Evolutionary conservation across 2,113 vertebrate species (phyloP), one percentile per base, ranked within the genome.

Genomic region (Gavia stellata): DNA sequence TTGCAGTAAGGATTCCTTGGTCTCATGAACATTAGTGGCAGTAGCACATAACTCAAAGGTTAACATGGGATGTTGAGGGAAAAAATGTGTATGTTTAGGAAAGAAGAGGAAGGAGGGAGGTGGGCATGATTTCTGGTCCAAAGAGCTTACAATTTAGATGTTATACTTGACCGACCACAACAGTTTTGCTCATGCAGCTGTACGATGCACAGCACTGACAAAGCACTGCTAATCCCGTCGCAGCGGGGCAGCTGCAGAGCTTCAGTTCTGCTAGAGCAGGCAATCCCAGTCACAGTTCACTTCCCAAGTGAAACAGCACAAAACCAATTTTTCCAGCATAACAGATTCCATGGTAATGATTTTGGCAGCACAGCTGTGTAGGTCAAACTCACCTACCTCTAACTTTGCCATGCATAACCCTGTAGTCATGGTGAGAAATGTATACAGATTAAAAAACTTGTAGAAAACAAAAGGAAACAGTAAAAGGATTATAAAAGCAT

Each of bases 141-240:
- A 44, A 88, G 40, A 81, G 13, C 12, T 70, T 40, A 62, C 15
- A 50, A 70, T 61, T 68, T 70, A 55, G 65, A 55, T 4, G 2
- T 62, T n/a, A 17, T 4, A 15, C 17, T 9, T n/a, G 23, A 87
- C 8, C 15, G 24, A 33, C 17, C 15, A 3, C 6, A 85, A 18
- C 0, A 0, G 26, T 26, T 82, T 59, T 2, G 2, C n/a, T 79
- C 11, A 8, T 7, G 29, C 62, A 90, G 49, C 40, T 45, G 52
- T 12, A 21, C 0, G 0, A 34, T 10, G n/a, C 38, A 12, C 33
- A 86, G 75, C 58, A 25, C 4, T 7, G 70, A 44, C 52, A 65
- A 55, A 56, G 24, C 1, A 2, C 82, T 45, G 74, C 91, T 78
- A 61, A 70, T 19, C 16, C 31, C 9, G 62, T 18, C 10, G 1